Evolutionary conservation across 2,888 invertebrate species (phyloP).

Genomic region (Andrena hattorfiana): DNA sequence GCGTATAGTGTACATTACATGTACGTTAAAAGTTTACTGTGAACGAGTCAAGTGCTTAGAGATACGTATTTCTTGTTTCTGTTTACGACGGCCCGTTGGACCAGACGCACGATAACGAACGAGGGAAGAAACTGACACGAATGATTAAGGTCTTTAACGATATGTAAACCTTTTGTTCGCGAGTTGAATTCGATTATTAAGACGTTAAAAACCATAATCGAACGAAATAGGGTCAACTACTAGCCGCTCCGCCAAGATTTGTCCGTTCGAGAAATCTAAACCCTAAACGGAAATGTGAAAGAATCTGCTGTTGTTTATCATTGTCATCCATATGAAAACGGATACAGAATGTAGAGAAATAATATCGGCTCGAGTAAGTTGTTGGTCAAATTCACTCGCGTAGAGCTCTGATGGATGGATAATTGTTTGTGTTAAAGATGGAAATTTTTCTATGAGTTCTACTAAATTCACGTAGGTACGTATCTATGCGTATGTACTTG

Average conservation of each 20-base stretch:
- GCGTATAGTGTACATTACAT: slow-evolving; percentile 66
- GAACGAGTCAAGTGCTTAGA: slow-evolving; percentile 7
- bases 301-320: too few species aligned
- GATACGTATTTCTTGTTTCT: slow-evolving; percentile 14
- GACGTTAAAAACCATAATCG: not conserved
- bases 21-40: slow-evolving; percentile 27
- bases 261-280: too few species aligned
- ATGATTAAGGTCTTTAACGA: slow-evolving; percentile 2
- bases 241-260: not conserved
- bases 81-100: slow-evolving; percentile 6
- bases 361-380: too few species aligned
- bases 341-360: too few species aligned
- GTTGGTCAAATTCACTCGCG: too few species aligned
- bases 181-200: not conserved
- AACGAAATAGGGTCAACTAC: not conserved
- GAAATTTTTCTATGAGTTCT: too few species aligned
- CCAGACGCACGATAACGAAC: slow-evolving; percentile 25
- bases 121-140: slow-evolving; percentile 6
- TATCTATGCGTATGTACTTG: too few species aligned
- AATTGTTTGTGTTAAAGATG: too few species aligned
- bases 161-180: slow-evolving; percentile 30
- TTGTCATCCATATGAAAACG: too few species aligned
- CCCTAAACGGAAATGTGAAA: too few species aligned
- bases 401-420: too few species aligned
- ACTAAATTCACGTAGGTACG: too few species aligned